Evolutionary conservation across 1,140 invertebrate genomes (phyloP), one percentile per base, ranked within the genome.

Genomic region (Sitobion miscanthi): DNA sequence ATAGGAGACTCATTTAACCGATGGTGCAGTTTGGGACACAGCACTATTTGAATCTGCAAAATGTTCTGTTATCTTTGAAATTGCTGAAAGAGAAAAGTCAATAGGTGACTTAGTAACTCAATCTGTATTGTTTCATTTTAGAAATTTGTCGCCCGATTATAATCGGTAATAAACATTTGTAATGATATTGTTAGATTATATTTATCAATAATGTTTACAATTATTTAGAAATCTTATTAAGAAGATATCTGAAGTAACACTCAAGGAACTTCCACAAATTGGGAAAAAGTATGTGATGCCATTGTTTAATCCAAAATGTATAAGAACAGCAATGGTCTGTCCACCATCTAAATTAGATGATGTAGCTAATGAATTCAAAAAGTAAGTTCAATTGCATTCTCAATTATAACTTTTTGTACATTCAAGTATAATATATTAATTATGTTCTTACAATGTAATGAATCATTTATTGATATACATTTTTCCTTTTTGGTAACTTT

Each of bases 11-110:
- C 97, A 97, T 95, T 94, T 98, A 52, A 95, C 95, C 5, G 96
- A 96, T 3, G 95, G 96, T 54, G 95, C 95, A 8, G 95, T 96
- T 69, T 98, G 98, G 96, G 97, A 98, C 86, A 95, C 96, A 47
- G 96, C 97, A 87, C 95, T 98, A 69, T 96, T 98, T 93, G 97
- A 97, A 94, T 97, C 98, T 0, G 98, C 98, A 0, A 97, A 97
- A 94, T 98, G 97, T 94, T 98, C 98, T 23, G 95, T 98, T 5
- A 96, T 98, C 85, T 99, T 97, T 95, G 97, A 98, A 95, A 96
- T 98, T 20, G 97, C 99, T 93, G 96, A 97, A 94, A 95, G 96
- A 94, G 97, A 98, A 95, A 97, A 98, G 94, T 97, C 96, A 93
- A 96, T 98, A 3, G 96, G 97, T 1, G 96, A 97, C 94, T 96